Evolutionary conservation across 2,888 invertebrate genomes (phyloP).

Genomic region (Noctua fimbriata): DNA sequence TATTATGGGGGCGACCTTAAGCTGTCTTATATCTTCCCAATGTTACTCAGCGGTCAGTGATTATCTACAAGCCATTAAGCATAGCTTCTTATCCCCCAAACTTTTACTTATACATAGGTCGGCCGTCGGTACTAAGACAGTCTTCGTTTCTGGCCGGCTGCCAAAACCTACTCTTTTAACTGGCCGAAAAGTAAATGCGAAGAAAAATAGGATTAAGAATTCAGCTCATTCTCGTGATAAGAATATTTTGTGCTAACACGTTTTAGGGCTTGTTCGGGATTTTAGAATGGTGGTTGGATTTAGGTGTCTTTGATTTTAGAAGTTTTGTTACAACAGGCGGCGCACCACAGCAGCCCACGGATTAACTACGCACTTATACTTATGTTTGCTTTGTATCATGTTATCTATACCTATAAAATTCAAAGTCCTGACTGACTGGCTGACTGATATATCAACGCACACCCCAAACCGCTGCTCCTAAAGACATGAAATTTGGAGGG

Average conservation of each 20-base stretch:
- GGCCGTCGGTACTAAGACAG: neutral
- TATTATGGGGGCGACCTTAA: neutral
- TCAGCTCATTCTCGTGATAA: slow-evolving; percentile 49
- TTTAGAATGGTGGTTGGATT: neutral
- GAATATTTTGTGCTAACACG: slow-evolving; percentile 48
- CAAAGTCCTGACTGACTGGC: no score
- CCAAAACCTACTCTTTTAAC: slow-evolving; percentile 44
- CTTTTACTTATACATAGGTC: slow-evolving; percentile 10
- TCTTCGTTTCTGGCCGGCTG: slow-evolving; percentile 33
- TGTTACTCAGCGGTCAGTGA: slow-evolving; percentile 42
- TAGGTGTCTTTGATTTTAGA: neutral
- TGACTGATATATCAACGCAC: no score
- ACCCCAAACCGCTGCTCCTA: no score
- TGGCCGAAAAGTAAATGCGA: slow-evolving; percentile 47
- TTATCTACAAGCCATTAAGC: slow-evolving; percentile 53
- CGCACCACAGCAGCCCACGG: neutral
- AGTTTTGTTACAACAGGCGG: neutral
- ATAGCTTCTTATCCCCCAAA: slow-evolving; percentile 37
- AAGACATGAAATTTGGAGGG: no score
- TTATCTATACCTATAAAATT: no score
- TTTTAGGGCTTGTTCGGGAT: slow-evolving; percentile 10
- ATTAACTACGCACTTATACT: neutral
- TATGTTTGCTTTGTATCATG: neutral
- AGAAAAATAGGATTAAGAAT: slow-evolving; percentile 55
- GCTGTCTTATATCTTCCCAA: slow-evolving; percentile 24